Evolutionary conservation across 2,797 vertebrate genomes (phyloP), one percentile per base, ranked within the genome.

Genomic region (Siniperca scherzeri): DNA sequence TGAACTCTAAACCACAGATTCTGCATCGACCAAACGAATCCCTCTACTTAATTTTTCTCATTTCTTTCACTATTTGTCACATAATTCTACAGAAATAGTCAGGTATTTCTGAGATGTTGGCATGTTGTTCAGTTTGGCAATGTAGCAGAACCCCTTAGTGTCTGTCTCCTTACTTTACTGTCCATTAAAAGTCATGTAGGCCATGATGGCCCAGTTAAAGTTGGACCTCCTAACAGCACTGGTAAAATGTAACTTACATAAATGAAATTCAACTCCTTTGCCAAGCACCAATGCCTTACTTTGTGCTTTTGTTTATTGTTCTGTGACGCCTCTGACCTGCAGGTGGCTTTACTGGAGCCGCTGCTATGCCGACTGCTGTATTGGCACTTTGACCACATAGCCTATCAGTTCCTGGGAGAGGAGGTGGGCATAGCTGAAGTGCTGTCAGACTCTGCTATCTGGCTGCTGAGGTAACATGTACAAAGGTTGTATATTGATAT

Each of bases 301-400:
- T 11, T 25, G 4, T 53, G n/a, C 27, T 38, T n/a, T 25, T 14
- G 22, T 82, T 62, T 25, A 42, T 61, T 61, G 11, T 25, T 6
- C 21, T 56, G 46, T 57, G 38, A 22, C 62, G 5, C n/a, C 27
- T 83, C 27, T 86, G 50, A 81, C 55, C 17, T 40, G 12, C 80
- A 95, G 94, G 67, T 95, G 42, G 87, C 88, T 48, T 36, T 84
- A 2, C 3, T 93, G 46, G 94, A 95, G 81, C 94, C 93, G 0
- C 36, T 94, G 70, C 0, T 95, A 0, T 93, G 92, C 77, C 65
- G 52, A 52, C 2, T 95, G 16, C 0, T 94, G 1, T 93, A 44
- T 44, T 91, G 91, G 93, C 89, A 14, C 36, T 94, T 94, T 86
- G 91, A 95, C 44, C 4, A 85, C 1, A 74, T 94, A 2, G 74